Evolutionary conservation across 1,140 invertebrate genomes (phyloP).

Genomic region (Notospermus geniculatus): DNA sequence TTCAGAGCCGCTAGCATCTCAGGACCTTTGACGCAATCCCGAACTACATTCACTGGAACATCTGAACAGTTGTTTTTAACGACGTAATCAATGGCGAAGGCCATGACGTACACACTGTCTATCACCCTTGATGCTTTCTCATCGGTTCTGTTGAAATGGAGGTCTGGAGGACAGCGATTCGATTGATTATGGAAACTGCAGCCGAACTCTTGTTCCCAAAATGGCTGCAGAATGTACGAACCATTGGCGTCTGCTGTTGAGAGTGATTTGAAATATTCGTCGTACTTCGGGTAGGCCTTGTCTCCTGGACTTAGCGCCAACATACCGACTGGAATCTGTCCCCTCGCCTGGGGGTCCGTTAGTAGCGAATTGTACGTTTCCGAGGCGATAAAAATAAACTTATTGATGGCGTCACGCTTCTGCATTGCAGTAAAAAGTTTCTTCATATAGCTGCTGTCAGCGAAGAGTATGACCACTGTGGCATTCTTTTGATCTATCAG

Average conservation of each 20-base stretch:
- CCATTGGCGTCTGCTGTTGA: neutral
- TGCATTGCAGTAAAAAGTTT: neutral
- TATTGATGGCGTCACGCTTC: neutral
- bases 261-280: neutral
- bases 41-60: neutral
- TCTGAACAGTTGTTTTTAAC: neutral
- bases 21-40: neutral
- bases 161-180: neutral
- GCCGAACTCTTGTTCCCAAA: neutral
- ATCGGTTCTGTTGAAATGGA: neutral
- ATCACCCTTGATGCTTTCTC: neutral
- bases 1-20: neutral
- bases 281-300: neutral
- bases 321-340: neutral
- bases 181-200: neutral
- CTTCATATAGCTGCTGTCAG: neutral
- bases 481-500: neutral
- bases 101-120: neutral
- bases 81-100: neutral
- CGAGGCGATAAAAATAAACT: neutral
- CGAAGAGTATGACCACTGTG: slow-evolving; percentile 1
- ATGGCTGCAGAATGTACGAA: neutral
- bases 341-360: neutral
- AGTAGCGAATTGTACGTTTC: neutral
- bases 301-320: neutral